phyloP scores from a whole-genome alignment of 2,888 invertebrate species.

The Limnephilus rhombicus region DNA sequence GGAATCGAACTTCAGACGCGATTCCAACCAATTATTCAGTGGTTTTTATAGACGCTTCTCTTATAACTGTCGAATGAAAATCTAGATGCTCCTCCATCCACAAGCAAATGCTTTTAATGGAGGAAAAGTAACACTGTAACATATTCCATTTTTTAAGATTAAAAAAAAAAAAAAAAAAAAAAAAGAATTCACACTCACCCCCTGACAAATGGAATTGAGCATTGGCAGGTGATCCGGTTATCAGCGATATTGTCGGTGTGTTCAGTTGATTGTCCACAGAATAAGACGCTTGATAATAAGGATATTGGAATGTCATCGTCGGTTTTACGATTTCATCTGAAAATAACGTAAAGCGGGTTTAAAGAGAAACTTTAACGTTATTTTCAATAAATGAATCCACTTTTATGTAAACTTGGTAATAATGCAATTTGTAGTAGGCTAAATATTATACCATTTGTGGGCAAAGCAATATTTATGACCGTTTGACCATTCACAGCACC shows the following conservation, averaged over 20 bases:
- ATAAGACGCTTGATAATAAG: not conserved
- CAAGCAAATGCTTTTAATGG: no score
- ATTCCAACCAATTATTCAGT: no score
- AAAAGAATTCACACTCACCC: not conserved
- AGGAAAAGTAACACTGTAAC: no score
- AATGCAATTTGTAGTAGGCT: not conserved
- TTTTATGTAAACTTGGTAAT: not conserved
- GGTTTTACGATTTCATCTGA: not conserved
- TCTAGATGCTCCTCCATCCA: not conserved
- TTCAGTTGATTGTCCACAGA: not conserved
- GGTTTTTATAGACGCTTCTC: no score
- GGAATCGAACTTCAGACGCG: no score
- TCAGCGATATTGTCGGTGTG: not conserved
- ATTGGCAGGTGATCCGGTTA: not conserved
- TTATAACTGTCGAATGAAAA: not conserved
- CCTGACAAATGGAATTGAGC: not conserved
- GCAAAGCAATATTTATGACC: constrained; percentile 12
- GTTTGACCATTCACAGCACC: not conserved
- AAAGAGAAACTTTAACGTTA: not conserved
- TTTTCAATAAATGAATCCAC: not conserved
- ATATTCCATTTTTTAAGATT: no score
- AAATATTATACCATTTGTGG: not conserved
- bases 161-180: no score
- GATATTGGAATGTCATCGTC: not conserved
- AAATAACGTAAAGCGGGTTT: not conserved